Base-by-base conservation (phyloP, 2,113 vertebrate genomes). In the Nibea coibor region DNA sequence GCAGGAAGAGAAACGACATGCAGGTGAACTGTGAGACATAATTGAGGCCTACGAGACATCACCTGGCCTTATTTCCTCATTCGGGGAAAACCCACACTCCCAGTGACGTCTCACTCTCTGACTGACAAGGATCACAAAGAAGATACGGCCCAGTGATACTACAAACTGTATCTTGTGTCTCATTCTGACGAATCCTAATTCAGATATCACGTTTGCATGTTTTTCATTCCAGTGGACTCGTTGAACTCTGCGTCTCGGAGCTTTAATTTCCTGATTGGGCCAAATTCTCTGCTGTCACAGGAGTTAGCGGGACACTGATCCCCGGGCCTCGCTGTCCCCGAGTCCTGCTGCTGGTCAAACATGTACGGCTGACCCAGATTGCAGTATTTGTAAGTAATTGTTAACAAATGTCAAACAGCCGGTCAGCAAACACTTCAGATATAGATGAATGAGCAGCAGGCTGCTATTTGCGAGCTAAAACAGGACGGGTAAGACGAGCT, bases 261-360 rank as follows among this genome's bases (percentile, higher is more conserved):
- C 56, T 74, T 84, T 79, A 5, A 64, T 82, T 85, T 89, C 73
- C 75, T 70, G 68, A 80, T 70, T 63, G 24, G 65, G 53, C 45
- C 17, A 22, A 54, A 72, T 57, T 83, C 57, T 58, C 72, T 19
- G 10, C 65, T 26, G 80, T 69, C 28, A 42, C 9, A 5, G 57
- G 64, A 70, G 47, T 68, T 56, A 75, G 71, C 15, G 7, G 9
- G 56, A 76, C 85, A 68, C 67, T 24, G 62, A 62, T n/a, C 67
- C 54, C n/a, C 15, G 2, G 35, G 9, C 20, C n/a, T 1, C 20
- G 3, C 17, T 24, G 47, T 54, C 22, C 43, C 20, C 5, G 4
- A 58, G 39, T 73, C 51, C 62, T 2, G 2, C 68, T 24, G 20
- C 48, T 69, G 66, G 67, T 81, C 47, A 78, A 58, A 83, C 12